phyloP scores from a whole-genome alignment of 1,140 invertebrate genomes.

The Dinoponera quadriceps region DNA sequence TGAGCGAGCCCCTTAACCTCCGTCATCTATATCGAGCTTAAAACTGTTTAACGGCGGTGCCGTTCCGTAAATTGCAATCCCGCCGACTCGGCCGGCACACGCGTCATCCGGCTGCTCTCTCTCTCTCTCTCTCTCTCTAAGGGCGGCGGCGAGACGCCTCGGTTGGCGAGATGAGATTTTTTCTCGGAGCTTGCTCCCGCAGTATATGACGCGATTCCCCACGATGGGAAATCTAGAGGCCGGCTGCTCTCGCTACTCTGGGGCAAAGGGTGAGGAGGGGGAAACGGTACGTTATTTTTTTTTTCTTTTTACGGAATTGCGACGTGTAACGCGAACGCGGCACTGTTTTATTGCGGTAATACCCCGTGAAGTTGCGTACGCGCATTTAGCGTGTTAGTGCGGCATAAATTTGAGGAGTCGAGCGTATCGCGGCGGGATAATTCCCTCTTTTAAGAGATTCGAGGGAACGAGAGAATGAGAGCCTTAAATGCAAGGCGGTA shows the following conservation, averaged over 20 bases:
- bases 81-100: constrained; percentile 17
- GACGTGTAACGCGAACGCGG: constrained; percentile 25
- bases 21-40: constrained; percentile 79
- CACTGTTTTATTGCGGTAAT: constrained; percentile 46
- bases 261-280: neutral
- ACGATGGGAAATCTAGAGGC: constrained; percentile 38
- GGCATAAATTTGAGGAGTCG: constrained; percentile 7
- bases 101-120: neutral
- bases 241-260: constrained; percentile 9
- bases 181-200: constrained; percentile 29
- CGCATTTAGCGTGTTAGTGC: constrained; percentile 12
- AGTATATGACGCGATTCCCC: constrained; percentile 11
- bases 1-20: constrained; percentile 61
- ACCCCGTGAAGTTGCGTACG: constrained; percentile 48
- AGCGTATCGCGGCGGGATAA: neutral
- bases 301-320: constrained; percentile 37
- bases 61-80: constrained; percentile 79
- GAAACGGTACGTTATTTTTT: constrained; percentile 22
- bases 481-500: too few species aligned
- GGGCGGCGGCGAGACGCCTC: neutral
- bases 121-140: too few species aligned
- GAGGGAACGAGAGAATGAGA: too few species aligned
- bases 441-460: neutral
- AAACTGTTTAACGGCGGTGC: constrained; percentile 79
- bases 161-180: constrained; percentile 68